These are phyloP conservation scores for Erethizon dorsatum DNA, from an alignment of 2,797 vertebrate species.

Conservation along the genomic window DNA sequence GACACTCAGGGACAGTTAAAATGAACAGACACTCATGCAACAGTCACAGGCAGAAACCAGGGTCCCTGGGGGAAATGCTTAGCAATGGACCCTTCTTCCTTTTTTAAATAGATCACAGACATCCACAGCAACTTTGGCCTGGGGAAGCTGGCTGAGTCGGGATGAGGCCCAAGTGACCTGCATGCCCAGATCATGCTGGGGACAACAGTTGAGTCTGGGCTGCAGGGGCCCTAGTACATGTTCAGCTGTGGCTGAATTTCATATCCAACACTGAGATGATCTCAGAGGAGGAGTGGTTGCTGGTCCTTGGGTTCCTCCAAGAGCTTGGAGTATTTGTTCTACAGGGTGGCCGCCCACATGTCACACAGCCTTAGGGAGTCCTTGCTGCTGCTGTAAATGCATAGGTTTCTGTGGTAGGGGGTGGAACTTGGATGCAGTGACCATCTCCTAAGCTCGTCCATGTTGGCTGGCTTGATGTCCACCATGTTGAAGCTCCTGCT, in stretches of 20 bases:
- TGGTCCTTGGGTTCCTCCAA: slow-evolving; percentile 98
- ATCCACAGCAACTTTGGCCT: background rate
- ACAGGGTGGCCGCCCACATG: background rate
- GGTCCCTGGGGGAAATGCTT: background rate
- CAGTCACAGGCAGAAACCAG: background rate
- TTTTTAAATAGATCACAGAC: background rate
- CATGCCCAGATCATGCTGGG: too few species aligned
- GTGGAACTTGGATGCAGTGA: background rate
- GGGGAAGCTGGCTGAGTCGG: background rate
- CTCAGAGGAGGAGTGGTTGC: slow-evolving; percentile 97
- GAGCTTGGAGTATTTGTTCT: slow-evolving; percentile 79
- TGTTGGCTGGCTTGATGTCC: background rate
- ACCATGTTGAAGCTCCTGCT: slow-evolving; percentile 96
- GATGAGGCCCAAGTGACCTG: background rate
- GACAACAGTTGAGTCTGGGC: too few species aligned
- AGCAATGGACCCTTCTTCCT: background rate
- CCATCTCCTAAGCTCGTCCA: background rate
- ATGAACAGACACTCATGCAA: background rate
- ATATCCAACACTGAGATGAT: slow-evolving; percentile 99
- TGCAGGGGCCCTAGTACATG: background rate
- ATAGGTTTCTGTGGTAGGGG: background rate
- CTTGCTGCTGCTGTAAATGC: background rate
- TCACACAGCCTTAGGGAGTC: too few species aligned
- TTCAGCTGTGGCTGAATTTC: slow-evolving; percentile 98
- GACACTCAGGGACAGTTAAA: background rate